Evolutionary conservation across 1,140 invertebrate species (phyloP).

Genomic region (Laupala kohalensis): DNA sequence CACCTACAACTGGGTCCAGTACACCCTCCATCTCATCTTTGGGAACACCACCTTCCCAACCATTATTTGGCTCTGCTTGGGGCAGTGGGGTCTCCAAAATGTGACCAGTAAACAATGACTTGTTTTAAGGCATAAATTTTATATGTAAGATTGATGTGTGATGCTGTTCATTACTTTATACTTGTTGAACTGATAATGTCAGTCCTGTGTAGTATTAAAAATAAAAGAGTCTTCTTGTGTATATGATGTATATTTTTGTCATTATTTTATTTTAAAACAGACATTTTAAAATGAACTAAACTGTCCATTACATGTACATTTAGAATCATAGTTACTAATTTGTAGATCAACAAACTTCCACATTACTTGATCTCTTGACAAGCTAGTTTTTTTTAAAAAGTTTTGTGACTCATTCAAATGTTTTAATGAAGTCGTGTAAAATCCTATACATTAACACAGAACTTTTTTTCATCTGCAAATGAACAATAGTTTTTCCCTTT

Average conservation of each 20-base stretch:
- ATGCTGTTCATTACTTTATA: background rate
- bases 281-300: no score
- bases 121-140: background rate
- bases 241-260: background rate
- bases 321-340: no score
- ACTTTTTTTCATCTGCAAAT: no score
- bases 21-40: background rate
- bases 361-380: no score
- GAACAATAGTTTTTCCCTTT: no score
- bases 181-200: background rate
- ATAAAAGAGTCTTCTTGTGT: background rate
- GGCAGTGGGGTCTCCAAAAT: background rate
- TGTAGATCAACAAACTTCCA: no score
- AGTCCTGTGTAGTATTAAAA: background rate
- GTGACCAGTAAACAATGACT: background rate
- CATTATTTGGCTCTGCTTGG: background rate
- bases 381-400: no score
- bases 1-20: slow-evolving; percentile 1
- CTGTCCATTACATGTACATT: no score
- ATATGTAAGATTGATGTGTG: background rate
- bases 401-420: no score
- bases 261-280: no score
- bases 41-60: slow-evolving; percentile 8
- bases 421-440: no score
- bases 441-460: no score